These are phyloP conservation scores for Dryas iulia DNA, from an alignment of 1,140 invertebrate genomes.

Conservation along the genomic window DNA sequence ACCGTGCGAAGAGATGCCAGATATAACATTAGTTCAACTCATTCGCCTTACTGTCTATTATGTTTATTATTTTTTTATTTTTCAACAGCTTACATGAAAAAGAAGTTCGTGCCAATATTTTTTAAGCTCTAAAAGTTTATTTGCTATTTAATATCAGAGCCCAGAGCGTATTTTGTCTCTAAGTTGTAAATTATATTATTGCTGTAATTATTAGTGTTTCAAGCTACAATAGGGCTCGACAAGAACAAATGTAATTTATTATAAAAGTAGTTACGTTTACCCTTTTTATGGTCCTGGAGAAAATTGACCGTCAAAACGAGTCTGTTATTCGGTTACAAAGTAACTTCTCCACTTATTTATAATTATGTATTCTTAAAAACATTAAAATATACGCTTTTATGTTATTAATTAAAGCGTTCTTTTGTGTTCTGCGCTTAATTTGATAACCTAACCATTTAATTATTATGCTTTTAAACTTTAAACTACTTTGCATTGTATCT, in stretches of 20 bases:
- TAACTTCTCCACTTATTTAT: slow-evolving; percentile 29
- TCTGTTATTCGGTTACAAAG: slow-evolving; percentile 43
- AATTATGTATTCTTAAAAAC: slow-evolving; percentile 3
- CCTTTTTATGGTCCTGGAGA: slow-evolving; percentile 56
- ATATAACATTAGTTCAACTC: background rate
- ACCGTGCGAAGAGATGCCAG: slow-evolving; percentile 25
- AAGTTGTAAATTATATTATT: background rate
- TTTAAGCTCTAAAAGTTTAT: background rate
- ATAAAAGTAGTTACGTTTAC: slow-evolving; percentile 58
- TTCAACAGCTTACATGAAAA: background rate
- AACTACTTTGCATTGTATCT: slow-evolving; percentile 5
- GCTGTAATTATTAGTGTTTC: background rate
- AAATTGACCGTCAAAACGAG: slow-evolving; percentile 59
- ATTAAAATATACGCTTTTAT: background rate
- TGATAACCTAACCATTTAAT: background rate
- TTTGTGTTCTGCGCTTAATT: background rate
- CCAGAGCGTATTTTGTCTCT: background rate
- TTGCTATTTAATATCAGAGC: background rate
- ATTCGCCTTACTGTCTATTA: background rate
- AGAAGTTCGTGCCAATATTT: background rate
- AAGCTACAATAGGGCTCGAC: background rate
- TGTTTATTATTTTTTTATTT: background rate
- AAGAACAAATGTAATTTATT: slow-evolving; percentile 61
- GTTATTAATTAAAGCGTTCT: background rate
- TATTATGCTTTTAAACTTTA: background rate